Evolutionary conservation across 92 coral and sea anemone genomes (phyloP), one percentile per base, ranked within the genome.

Genomic region (Phymanthus crucifer): DNA sequence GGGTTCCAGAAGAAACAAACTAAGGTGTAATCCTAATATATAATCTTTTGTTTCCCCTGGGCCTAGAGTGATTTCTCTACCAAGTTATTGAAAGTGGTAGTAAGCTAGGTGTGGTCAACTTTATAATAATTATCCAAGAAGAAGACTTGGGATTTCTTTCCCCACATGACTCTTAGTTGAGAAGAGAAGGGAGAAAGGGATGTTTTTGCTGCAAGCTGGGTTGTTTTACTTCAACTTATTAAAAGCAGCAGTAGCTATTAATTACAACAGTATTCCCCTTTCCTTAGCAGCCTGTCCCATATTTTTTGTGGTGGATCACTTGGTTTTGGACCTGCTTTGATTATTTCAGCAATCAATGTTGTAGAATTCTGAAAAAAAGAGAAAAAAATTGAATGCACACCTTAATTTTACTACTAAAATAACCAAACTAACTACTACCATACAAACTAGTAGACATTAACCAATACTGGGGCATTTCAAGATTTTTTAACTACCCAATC

Each of bases 251-350:
- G 29, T 21, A 54, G 48, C 48, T 54, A 54, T 54, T 12, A 54
- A 9, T 3, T 6, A 31, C 65, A 66, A 38, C 56, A 50, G 61
- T 27, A 80, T 52, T 70, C 56, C 48, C 76, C 83, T 50, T 32
- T 80, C 17, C 74, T 80, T 80, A 92, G 81, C 24, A 92, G 83
- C 75, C 86, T 92, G 71, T 83, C 80, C 97, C 97, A 92, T 58
- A 92, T 90, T 78, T 87, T 91, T 31, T 85, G 70, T 3, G 93
- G 83, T 3, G 91, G 81, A 32, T 72, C 93, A 74, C 83, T 81
- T 67, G 93, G 81, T 74, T 92, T 92, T 31, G 91, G 88, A 34
- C 97, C 89, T 76, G 91, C 77, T 70, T 86, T 86, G 19, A 84
- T 83, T 40, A 92, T 92, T 21, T 92, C 85, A 2, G 97, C 97